phyloP scores from a whole-genome alignment of 2,797 vertebrate genomes.

The Tamandua tetradactyla region DNA sequence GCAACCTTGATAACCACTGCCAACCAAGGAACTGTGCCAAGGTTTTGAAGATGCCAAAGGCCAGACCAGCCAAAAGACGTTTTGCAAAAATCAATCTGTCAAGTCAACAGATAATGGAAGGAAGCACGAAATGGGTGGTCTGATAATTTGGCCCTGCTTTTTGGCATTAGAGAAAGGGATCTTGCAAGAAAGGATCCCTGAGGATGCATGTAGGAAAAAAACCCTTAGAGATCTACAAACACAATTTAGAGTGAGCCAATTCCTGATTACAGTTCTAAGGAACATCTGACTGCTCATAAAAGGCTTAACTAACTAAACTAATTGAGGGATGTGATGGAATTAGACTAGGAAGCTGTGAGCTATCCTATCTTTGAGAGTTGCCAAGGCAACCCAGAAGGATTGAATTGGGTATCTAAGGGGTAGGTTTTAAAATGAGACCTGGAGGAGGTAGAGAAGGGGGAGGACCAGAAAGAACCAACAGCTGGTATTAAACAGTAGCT shows the following conservation, averaged over 20 bases:
- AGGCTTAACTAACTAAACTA: conserved; percentile 26
- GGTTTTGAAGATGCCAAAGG: background rate
- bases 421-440: conserved; percentile 59
- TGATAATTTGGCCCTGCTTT: background rate
- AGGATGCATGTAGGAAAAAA: background rate
- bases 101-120: background rate
- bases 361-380: conserved; percentile 67
- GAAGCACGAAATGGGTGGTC: background rate
- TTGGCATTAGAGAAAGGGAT: background rate
- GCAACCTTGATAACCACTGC: background rate
- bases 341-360: conserved; percentile 35
- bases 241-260: background rate
- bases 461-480: conserved; percentile 49
- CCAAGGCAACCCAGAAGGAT: conserved; percentile 70
- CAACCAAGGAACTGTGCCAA: background rate
- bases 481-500: conserved; percentile 51
- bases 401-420: conserved; percentile 19
- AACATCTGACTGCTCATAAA: conserved; percentile 27
- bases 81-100: conserved; percentile 1
- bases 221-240: background rate
- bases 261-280: conserved; percentile 8
- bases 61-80: conserved; percentile 3
- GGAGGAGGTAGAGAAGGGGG: conserved; percentile 44
- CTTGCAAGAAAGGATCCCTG: background rate
- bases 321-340: conserved; percentile 59